Conservation (phyloP, 2,888 invertebrate species). For the Cryptocephalus moraei region DNA sequence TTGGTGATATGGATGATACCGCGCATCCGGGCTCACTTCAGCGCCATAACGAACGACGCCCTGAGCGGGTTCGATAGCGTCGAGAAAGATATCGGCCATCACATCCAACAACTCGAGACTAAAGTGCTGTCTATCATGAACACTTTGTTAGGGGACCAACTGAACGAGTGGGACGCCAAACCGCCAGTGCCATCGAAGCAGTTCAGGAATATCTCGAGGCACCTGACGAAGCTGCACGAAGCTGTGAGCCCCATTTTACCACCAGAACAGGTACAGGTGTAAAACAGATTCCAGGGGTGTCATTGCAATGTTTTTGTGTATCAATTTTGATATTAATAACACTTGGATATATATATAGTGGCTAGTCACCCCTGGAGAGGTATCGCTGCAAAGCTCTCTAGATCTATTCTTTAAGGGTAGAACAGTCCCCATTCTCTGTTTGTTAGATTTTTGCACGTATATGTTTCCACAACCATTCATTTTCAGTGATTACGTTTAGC, state of each 20-base stretch:
- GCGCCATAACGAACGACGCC: slow-evolving; percentile 45
- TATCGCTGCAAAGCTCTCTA: too few relatives aligned
- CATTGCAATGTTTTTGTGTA: neutral
- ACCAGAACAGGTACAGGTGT: slow-evolving; percentile 51
- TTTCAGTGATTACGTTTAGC: neutral
- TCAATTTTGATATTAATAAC: neutral
- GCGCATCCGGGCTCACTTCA: slow-evolving; percentile 58
- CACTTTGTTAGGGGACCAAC: slow-evolving; percentile 68
- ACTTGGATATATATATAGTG: too few relatives aligned
- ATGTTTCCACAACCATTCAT: too few relatives aligned
- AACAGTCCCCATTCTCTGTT: too few relatives aligned
- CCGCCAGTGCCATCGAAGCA: slow-evolving; percentile 91
- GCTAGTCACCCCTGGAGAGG: too few relatives aligned
- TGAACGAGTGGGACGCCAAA: slow-evolving; percentile 84
- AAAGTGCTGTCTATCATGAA: slow-evolving; percentile 88
- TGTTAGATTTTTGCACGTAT: too few relatives aligned
- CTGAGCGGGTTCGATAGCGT: slow-evolving; percentile 56
- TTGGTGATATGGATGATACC: slow-evolving; percentile 72
- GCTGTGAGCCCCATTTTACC: slow-evolving; percentile 81
- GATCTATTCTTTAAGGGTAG: too few relatives aligned
- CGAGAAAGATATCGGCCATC: slow-evolving; percentile 73
- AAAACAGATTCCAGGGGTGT: neutral
- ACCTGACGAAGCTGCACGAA: slow-evolving; percentile 84
- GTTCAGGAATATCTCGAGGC: slow-evolving; percentile 77
- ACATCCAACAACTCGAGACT: slow-evolving; percentile 83